phyloP scores from a whole-genome alignment of 1,140 invertebrate species.

The Paraescarpia echinospica region DNA sequence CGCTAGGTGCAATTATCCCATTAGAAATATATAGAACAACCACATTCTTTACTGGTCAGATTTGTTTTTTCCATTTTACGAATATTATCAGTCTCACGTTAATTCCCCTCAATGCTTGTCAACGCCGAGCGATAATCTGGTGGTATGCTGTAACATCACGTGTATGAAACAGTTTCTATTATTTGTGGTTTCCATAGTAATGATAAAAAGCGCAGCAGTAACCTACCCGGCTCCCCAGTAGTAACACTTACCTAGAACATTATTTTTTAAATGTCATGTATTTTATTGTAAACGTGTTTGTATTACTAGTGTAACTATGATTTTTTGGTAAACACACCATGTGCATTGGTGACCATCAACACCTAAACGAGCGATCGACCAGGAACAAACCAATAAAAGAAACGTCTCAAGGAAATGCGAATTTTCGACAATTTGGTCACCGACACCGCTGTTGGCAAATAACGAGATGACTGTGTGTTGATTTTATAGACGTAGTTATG shows the following conservation, averaged over 20 bases:
- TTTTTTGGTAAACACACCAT: background rate
- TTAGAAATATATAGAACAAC: background rate
- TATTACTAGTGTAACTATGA: too few relatives aligned
- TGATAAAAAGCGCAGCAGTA: background rate
- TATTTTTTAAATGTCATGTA: too few relatives aligned
- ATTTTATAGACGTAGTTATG: too few relatives aligned
- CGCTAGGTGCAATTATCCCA: background rate
- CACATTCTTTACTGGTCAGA: background rate
- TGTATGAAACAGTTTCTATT: background rate
- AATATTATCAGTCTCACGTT: background rate
- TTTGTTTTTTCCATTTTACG: background rate
- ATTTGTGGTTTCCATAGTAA: background rate
- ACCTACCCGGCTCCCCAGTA: background rate
- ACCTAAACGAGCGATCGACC: too few relatives aligned
- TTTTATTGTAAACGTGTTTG: too few relatives aligned
- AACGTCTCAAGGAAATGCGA: background rate
- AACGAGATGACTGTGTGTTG: background rate
- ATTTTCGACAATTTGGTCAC: background rate
- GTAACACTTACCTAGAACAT: too few relatives aligned
- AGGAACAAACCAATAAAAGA: too few relatives aligned
- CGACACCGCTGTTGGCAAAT: background rate
- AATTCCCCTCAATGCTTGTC: background rate
- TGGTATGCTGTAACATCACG: background rate
- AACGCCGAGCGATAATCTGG: background rate
- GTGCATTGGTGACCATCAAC: background rate